These are phyloP conservation scores for Nannospalax galili DNA, from an alignment of 2,113 vertebrate genomes.

Conservation along the genomic window DNA sequence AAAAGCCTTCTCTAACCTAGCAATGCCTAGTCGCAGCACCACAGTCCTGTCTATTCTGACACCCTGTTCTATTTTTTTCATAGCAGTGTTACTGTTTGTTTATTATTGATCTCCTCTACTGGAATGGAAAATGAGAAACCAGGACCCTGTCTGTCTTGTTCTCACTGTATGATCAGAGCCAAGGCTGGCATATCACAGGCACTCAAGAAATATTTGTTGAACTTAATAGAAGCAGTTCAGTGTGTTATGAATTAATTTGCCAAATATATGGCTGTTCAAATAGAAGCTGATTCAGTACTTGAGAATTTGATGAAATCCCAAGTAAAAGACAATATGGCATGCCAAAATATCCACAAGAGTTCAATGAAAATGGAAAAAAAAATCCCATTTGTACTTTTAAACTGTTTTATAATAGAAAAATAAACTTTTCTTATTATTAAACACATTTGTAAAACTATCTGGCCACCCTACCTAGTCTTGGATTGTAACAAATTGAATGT, in stretches of 20 bases:
- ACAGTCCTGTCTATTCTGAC: not conserved
- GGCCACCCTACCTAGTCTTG: not conserved
- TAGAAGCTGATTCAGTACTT: slow-evolving; percentile 43
- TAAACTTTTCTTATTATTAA: slow-evolving; percentile 47
- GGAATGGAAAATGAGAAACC: slow-evolving; percentile 56
- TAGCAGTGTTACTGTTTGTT: slow-evolving; percentile 35
- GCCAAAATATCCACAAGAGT: slow-evolving; percentile 33
- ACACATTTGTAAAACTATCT: slow-evolving; percentile 46
- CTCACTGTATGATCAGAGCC: slow-evolving; percentile 17
- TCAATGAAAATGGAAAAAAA: not conserved
- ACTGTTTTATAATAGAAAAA: slow-evolving; percentile 38
- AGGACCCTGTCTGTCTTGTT: slow-evolving; percentile 41
- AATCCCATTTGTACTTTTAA: slow-evolving; percentile 28
- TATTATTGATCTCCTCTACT: slow-evolving; percentile 31
- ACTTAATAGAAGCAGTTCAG: slow-evolving; percentile 51
- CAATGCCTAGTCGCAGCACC: not conserved
- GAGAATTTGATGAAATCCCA: slow-evolving; percentile 10
- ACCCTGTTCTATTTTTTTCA: slow-evolving; percentile 38
- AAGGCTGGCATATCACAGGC: slow-evolving; percentile 39
- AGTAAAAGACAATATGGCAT: slow-evolving; percentile 37
- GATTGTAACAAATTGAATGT: slow-evolving; percentile 31
- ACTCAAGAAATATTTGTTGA: slow-evolving; percentile 64
- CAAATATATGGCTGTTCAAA: slow-evolving; percentile 64
- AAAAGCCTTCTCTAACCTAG: slow-evolving; percentile 45
- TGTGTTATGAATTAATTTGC: slow-evolving; percentile 46